Conservation (phyloP, 2,113 vertebrate genomes). For the Parus major region DNA sequence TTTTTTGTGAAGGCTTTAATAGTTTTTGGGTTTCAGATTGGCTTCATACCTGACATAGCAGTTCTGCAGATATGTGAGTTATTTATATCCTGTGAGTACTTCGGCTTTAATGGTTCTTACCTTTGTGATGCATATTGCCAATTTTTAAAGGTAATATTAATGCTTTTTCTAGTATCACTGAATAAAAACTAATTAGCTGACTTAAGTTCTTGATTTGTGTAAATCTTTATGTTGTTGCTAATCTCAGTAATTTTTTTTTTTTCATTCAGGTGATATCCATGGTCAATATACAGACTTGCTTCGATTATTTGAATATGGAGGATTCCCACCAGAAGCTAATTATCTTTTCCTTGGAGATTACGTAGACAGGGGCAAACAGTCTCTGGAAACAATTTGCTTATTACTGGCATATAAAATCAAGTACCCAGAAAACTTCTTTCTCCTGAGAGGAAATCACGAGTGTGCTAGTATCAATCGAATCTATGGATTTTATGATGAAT, state of each 20-base stretch:
- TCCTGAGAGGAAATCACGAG: constrained; percentile 96
- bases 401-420: constrained; percentile 98
- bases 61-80: background rate
- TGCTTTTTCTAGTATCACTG: background rate
- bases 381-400: constrained; percentile 97
- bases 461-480: constrained; percentile 99
- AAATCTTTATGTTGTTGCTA: background rate
- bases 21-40: background rate
- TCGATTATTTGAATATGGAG: constrained; percentile 96
- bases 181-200: background rate
- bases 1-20: background rate
- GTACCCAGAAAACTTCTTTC: constrained; percentile 98
- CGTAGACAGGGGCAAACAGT: constrained; percentile 98
- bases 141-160: background rate
- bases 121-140: background rate
- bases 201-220: background rate
- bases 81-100: background rate
- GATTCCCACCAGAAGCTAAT: constrained; percentile 97
- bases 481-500: constrained; percentile 95
- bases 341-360: constrained; percentile 99
- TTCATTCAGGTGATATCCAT: constrained; percentile 90
- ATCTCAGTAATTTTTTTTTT: background rate
- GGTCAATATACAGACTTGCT: constrained; percentile 98
- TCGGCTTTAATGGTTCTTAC: background rate
- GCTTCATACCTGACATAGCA: background rate